Evolutionary conservation across 2,797 vertebrate genomes (phyloP), one percentile per base, ranked within the genome.

Genomic region (Microctenopoma stevenorrisi): DNA sequence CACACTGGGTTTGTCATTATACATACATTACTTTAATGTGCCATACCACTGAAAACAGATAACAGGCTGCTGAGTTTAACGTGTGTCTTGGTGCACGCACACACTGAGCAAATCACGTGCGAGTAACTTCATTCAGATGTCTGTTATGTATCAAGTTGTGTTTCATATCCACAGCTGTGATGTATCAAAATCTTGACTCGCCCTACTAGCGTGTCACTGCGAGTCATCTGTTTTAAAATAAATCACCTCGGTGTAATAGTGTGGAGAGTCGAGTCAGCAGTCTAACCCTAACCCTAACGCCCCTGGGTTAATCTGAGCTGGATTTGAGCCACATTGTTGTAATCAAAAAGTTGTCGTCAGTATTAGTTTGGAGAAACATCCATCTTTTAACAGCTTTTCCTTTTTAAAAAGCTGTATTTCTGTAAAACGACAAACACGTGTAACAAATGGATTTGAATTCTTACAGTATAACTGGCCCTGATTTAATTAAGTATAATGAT

Each of bases 181-280:
- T 51, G 1, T 35, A 65, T 82, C 75, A 56, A 82, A 78, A 15
- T 57, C 69, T 73, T 79, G 82, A 85, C 76, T 85, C 82, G 74
- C 56, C 48, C 64, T 1, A 55, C 11, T 18, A 57, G 66, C 26
- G 59, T 74, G 76, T 79, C 55, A 38, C 47, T 2, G 30, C 18
- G 13, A 72, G 74, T 85, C 76, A 76, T 64, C 67, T 15, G 40
- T 74, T 82, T 73, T 18, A 69, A 73, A 77, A 66, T 72, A 61
- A 79, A 78, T 68, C 0, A 14, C 54, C 33, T 60, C n/a, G 0
- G 43, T 68, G 52, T 81, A 66, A 83, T 58, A 57, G 1, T 7
- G 44, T 65, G 46, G 53, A 49, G 35, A 59, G 64, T 40, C 1
- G 16, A 80, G 50, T 80, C 75, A 81, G 72, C 68, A 22, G 22